Evolutionary conservation across 2,888 invertebrate species (phyloP).

Genomic region (Gryllus longicercus): DNA sequence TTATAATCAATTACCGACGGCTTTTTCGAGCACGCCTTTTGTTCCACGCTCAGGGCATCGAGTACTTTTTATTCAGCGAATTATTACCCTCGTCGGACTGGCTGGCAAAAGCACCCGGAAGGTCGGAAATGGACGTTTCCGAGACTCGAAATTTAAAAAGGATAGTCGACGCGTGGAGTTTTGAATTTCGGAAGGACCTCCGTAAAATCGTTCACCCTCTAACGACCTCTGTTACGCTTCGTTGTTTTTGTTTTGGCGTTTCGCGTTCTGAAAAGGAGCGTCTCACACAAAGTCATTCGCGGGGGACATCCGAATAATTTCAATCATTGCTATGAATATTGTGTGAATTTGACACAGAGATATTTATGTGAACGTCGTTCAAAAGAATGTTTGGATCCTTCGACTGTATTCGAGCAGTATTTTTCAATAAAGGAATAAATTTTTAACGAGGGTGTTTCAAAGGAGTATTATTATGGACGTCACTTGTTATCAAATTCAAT

Average conservation of each 20-base stretch:
- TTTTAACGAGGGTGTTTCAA: neutral
- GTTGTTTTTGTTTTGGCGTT: slow-evolving; percentile 19
- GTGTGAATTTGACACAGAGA: neutral
- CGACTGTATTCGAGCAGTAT: neutral
- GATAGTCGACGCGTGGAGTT: slow-evolving; percentile 2
- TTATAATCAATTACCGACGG: slow-evolving; percentile 17
- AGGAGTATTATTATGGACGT: no score
- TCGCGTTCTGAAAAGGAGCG: slow-evolving; percentile 19
- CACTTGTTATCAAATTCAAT: no score
- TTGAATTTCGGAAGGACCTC: slow-evolving; percentile 18
- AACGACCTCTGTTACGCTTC: neutral
- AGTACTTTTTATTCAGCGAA: slow-evolving; percentile 17
- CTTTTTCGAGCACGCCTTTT: slow-evolving; percentile 8
- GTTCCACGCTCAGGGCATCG: slow-evolving; percentile 11
- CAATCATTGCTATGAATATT: neutral
- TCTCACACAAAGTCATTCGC: neutral
- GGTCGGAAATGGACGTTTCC: slow-evolving; percentile 17
- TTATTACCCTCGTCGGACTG: slow-evolving; percentile 5
- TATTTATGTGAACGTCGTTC: slow-evolving; percentile 17
- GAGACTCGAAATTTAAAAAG: slow-evolving; percentile 17
- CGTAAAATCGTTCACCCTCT: slow-evolving; percentile 11
- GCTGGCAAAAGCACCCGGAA: neutral
- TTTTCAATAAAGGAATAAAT: neutral
- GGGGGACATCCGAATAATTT: neutral
- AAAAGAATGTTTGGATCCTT: neutral